phyloP scores from a whole-genome alignment of 2,797 vertebrate genomes.

The Hyperoplus immaculatus region DNA sequence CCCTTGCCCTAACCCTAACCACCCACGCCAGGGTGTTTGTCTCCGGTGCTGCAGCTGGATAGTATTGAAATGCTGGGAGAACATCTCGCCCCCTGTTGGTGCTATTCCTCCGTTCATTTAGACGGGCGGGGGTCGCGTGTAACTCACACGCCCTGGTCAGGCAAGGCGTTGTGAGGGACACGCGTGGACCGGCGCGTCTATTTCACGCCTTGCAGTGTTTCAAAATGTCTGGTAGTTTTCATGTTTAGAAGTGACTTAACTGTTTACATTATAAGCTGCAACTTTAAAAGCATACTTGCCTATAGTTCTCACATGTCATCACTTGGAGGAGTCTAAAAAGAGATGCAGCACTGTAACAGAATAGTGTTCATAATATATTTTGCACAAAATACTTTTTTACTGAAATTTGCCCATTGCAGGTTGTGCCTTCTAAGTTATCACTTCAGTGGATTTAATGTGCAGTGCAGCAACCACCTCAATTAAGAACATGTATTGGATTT shows the following conservation, averaged over 20 bases:
- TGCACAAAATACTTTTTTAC: conserved; percentile 39
- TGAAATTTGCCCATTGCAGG: conserved; percentile 45
- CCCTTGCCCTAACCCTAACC: too few relatives aligned
- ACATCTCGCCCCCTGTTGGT: too few relatives aligned
- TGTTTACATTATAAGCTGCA: conserved; percentile 44
- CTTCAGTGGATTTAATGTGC: conserved; percentile 62
- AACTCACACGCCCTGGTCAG: too few relatives aligned
- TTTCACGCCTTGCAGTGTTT: not conserved
- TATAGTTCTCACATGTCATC: conserved; percentile 21
- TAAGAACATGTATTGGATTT: conserved; percentile 36
- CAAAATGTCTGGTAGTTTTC: conserved; percentile 7
- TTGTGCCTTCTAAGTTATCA: conserved; percentile 70
- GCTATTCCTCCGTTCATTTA: too few relatives aligned
- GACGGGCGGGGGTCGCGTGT: too few relatives aligned
- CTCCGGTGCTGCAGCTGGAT: too few relatives aligned
- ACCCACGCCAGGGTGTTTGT: too few relatives aligned
- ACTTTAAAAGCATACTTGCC: conserved; percentile 35
- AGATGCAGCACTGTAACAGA: conserved; percentile 30
- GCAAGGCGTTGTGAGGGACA: too few relatives aligned
- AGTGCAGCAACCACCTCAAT: conserved; percentile 47
- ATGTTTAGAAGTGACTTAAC: conserved; percentile 27
- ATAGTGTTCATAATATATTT: conserved; percentile 47
- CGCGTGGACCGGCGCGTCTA: too few relatives aligned
- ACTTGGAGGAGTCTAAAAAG: conserved; percentile 5
- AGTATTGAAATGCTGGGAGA: too few relatives aligned